These are phyloP conservation scores for Paramormyrops kingsleyae DNA, from an alignment of 2,113 vertebrate species.

Conservation along the genomic window DNA sequence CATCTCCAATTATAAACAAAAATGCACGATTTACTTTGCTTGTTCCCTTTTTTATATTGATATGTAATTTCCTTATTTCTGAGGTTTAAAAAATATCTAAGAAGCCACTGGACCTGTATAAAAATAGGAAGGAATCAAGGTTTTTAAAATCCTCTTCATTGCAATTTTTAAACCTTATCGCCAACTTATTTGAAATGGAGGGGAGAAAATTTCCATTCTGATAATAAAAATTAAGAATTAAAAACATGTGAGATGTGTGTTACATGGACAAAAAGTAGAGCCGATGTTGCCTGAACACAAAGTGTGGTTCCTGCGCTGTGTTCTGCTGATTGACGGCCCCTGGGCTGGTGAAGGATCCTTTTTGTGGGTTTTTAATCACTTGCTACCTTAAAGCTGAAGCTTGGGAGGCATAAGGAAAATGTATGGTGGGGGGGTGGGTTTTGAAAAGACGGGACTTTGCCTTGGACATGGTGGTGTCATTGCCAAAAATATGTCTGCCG, in stretches of 20 bases:
- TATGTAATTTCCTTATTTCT: not conserved
- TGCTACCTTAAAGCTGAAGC: not conserved
- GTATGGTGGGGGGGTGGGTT: not conserved
- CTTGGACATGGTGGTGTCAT: slow-evolving; percentile 27
- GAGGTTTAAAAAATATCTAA: not conserved
- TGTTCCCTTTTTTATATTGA: not conserved
- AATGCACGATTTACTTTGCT: not conserved
- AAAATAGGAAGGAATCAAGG: not conserved
- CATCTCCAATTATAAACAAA: not conserved
- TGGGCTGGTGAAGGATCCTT: not conserved
- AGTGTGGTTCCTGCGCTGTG: not conserved
- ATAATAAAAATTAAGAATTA: not conserved
- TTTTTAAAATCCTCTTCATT: not conserved
- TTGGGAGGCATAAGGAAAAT: not conserved
- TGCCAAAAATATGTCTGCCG: slow-evolving; percentile 27
- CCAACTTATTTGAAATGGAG: not conserved
- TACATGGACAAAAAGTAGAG: not conserved
- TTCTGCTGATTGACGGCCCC: not conserved
- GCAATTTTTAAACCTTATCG: not conserved
- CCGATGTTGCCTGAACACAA: not conserved
- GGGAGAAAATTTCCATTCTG: not conserved
- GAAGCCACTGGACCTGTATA: not conserved
- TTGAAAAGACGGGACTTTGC: slow-evolving; percentile 15
- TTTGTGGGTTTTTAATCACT: not conserved
- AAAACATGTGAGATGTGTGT: not conserved